Evolutionary conservation across 2,113 vertebrate species (phyloP).

Genomic region (Stercorarius parasiticus): DNA sequence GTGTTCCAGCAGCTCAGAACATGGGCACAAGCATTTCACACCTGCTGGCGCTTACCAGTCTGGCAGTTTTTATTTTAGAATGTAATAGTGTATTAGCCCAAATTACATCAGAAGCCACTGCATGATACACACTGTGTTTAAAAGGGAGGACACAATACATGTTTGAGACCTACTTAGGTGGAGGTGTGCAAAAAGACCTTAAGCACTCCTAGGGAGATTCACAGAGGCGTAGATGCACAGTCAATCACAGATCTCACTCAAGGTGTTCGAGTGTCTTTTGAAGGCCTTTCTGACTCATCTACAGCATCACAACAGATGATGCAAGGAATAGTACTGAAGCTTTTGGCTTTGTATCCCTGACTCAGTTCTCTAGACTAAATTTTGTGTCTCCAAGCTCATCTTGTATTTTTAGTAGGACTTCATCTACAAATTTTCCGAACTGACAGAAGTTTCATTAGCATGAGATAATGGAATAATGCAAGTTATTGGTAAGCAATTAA

Average conservation of each 20-base stretch:
- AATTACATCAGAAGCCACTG: not conserved
- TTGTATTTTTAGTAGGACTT: not conserved
- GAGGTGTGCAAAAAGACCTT: not conserved
- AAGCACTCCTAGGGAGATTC: too few relatives aligned
- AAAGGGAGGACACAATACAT: not conserved
- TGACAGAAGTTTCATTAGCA: not conserved
- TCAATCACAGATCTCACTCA: not conserved
- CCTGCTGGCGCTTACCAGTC: not conserved
- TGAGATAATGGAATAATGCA: not conserved
- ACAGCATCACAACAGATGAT: not conserved
- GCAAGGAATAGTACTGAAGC: not conserved
- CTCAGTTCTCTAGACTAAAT: not conserved
- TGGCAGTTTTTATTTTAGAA: not conserved
- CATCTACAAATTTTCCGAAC: not conserved
- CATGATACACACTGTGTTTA: not conserved
- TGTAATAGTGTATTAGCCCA: not conserved
- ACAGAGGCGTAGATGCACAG: not conserved
- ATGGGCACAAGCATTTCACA: not conserved
- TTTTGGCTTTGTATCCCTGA: not conserved
- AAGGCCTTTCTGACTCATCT: not conserved
- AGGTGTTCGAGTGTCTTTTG: not conserved
- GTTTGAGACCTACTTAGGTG: not conserved
- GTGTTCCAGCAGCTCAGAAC: not conserved
- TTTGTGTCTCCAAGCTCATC: not conserved
- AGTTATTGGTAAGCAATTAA: not conserved